Evolutionary conservation across 2,797 vertebrate genomes (phyloP).

Genomic region (Enoplosus armatus): DNA sequence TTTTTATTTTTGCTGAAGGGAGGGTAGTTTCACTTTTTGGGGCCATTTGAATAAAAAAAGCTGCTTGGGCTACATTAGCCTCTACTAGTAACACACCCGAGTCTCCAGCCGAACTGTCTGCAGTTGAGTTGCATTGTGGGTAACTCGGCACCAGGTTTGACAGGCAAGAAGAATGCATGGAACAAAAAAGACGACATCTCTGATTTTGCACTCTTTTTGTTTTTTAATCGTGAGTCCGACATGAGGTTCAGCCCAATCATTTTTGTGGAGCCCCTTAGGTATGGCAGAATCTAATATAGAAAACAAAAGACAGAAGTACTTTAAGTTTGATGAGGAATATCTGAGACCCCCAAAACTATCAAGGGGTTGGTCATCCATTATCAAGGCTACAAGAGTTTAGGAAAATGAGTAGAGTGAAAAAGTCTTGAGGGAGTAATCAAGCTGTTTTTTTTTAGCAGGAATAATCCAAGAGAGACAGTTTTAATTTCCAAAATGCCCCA

Average conservation of each 20-base stretch:
- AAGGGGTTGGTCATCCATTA: conserved; percentile 58
- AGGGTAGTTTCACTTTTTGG: background rate
- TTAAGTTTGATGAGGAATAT: conserved; percentile 19
- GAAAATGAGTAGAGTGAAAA: conserved; percentile 64
- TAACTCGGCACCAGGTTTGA: background rate
- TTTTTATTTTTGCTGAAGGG: background rate
- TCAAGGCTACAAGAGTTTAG: conserved; percentile 70
- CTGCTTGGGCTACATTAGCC: background rate
- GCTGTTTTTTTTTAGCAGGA: conserved; percentile 79
- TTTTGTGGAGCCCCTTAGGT: background rate
- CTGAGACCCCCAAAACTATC: conserved; percentile 1
- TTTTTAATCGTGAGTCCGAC: conserved; percentile 1
- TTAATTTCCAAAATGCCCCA: conserved; percentile 85
- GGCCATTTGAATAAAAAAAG: background rate
- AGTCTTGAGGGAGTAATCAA: conserved; percentile 77
- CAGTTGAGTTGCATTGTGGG: background rate
- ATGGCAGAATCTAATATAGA: background rate
- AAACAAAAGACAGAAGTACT: conserved; percentile 15
- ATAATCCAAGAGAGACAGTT: conserved; percentile 81
- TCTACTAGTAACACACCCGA: background rate
- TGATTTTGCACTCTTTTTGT: background rate
- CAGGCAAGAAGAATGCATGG: background rate
- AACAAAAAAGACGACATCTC: background rate
- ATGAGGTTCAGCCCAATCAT: background rate
- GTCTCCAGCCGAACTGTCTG: background rate